Percentiles rank a stretch among this genome's conserved stretches.
phyloP scores from a whole-genome alignment of 1,140 invertebrate genomes.

The Drosophila bocki region DNA sequence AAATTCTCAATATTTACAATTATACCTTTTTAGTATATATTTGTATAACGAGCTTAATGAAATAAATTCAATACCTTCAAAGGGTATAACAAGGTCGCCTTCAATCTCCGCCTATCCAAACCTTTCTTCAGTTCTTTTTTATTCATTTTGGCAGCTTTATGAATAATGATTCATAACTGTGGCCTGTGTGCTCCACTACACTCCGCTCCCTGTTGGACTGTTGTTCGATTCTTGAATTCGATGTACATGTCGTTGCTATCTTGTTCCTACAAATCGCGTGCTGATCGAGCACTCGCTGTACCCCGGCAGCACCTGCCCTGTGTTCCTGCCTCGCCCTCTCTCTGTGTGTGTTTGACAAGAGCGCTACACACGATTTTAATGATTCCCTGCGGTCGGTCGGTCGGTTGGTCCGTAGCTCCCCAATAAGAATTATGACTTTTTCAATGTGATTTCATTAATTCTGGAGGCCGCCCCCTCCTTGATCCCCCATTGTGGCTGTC shows the following conservation, averaged over 20 bases:
- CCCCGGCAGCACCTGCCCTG: slow-evolving; percentile 18
- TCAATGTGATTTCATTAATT: slow-evolving; percentile 82
- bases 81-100: slow-evolving; percentile 3
- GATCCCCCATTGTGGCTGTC: neutral
- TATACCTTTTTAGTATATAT: too few relatives aligned
- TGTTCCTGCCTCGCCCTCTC: slow-evolving; percentile 9
- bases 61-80: neutral
- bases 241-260: slow-evolving; percentile 82
- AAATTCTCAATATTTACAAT: too few relatives aligned
- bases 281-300: slow-evolving; percentile 60
- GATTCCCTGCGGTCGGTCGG: slow-evolving; percentile 72
- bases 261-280: slow-evolving; percentile 81
- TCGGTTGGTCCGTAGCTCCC: slow-evolving; percentile 17
- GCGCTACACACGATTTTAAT: slow-evolving; percentile 78
- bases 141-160: slow-evolving; percentile 43
- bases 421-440: slow-evolving; percentile 80
- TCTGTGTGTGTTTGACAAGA: slow-evolving; percentile 69
- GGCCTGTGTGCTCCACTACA: slow-evolving; percentile 4
- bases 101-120: neutral
- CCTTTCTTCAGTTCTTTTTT: slow-evolving; percentile 22
- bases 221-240: slow-evolving; percentile 69
- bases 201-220: slow-evolving; percentile 34
- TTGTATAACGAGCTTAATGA: neutral
- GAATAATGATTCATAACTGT: slow-evolving; percentile 79
- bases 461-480: slow-evolving; percentile 20